Evolutionary conservation across 2,888 invertebrate species (phyloP).

Genomic region (Pomacea canaliculata): DNA sequence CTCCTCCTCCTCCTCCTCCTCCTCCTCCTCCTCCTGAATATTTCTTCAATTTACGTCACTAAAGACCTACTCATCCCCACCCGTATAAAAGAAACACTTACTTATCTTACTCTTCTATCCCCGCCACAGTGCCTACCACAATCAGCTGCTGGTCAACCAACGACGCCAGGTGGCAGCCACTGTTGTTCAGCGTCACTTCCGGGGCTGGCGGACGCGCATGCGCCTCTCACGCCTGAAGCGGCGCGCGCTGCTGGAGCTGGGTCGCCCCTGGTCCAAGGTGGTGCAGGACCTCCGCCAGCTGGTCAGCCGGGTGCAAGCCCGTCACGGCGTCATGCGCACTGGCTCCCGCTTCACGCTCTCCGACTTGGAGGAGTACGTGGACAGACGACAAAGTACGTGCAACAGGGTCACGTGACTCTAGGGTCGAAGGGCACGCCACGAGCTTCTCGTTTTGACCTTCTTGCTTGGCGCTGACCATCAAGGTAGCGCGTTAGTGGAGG

Average conservation of each 20-base stretch:
- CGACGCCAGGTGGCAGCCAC: constrained; percentile 42
- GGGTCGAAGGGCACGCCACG: no score
- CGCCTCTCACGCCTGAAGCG: constrained; percentile 47
- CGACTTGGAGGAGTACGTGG: constrained; percentile 46
- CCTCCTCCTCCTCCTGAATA: no score
- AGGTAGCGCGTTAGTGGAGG: no score
- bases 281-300: constrained; percentile 46
- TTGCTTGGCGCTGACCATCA: no score
- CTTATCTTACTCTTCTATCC: no score
- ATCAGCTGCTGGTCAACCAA: constrained; percentile 40
- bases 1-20: no score
- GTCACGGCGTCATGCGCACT: constrained; percentile 45
- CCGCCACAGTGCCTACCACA: constrained; percentile 40
- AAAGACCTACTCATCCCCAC: no score
- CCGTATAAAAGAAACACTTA: no score
- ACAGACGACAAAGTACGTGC: constrained; percentile 47
- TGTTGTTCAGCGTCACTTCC: constrained; percentile 52
- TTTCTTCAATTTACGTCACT: no score
- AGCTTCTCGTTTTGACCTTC: no score
- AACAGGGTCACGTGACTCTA: no score
- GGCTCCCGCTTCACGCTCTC: constrained; percentile 40
- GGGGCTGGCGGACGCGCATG: constrained; percentile 56
- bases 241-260: constrained; percentile 54
- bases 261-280: constrained; percentile 45
- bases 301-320: constrained; percentile 43